Percentiles rank a stretch among this genome's conserved stretches.
phyloP scores from a whole-genome alignment of 2,888 invertebrate genomes.

The Sphaerophoria taeniata region DNA sequence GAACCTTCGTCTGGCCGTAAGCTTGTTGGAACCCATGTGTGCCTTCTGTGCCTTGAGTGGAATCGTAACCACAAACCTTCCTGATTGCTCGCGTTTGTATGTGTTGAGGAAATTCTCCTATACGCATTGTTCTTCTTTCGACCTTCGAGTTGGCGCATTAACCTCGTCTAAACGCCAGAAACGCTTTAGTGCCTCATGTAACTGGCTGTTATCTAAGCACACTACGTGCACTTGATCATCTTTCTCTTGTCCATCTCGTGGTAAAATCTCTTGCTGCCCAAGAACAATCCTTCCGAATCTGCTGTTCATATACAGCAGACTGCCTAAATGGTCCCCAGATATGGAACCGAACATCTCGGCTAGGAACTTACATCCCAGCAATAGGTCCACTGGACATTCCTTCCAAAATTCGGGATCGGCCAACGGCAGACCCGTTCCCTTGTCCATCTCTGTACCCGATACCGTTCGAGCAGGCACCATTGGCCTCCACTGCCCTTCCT shows the following conservation, averaged over 20 bases:
- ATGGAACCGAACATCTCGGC: too few relatives aligned
- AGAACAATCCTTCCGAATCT: neutral
- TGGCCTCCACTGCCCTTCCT: neutral
- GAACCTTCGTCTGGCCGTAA: neutral
- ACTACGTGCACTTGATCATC: neutral
- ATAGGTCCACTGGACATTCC: neutral
- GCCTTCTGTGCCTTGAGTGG: neutral
- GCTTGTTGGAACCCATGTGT: neutral
- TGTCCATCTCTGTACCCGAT: neutral
- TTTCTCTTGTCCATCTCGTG: neutral
- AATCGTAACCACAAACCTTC: neutral
- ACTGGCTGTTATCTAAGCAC: too few relatives aligned
- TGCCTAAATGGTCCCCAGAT: neutral
- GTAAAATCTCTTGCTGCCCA: too few relatives aligned
- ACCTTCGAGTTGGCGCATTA: too few relatives aligned
- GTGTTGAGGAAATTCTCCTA: too few relatives aligned
- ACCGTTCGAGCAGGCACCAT: neutral
- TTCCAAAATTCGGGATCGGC: neutral
- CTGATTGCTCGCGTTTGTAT: neutral
- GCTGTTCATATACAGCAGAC: neutral
- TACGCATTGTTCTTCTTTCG: too few relatives aligned
- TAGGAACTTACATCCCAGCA: neutral
- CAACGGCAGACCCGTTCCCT: neutral
- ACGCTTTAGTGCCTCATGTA: too few relatives aligned
- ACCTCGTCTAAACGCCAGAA: too few relatives aligned